Conservation (phyloP, 2,113 vertebrate species). For the Colossoma macropomum region DNA sequence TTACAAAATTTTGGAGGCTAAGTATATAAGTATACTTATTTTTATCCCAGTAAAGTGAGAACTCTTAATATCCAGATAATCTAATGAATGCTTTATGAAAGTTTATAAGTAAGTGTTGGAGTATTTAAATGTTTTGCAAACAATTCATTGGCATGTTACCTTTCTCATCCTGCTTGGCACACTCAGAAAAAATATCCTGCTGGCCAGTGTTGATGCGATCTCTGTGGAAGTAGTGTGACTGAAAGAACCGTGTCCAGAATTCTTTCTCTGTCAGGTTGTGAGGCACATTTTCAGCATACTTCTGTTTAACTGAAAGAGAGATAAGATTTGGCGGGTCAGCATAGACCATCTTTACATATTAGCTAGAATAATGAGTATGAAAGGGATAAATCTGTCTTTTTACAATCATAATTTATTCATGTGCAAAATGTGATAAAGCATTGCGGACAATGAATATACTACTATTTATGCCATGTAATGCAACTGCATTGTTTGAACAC, state of each 20-base stretch:
- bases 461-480: too few relatives aligned
- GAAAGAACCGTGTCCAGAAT: constrained; percentile 98
- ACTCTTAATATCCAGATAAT: too few relatives aligned
- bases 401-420: neutral
- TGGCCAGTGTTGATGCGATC: constrained; percentile 93
- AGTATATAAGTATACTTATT: too few relatives aligned
- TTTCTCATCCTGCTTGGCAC: constrained; percentile 97
- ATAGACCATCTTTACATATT: neutral
- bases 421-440: too few relatives aligned
- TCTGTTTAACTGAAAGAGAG: constrained; percentile 89
- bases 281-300: constrained; percentile 96
- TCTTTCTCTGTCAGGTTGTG: constrained; percentile 96
- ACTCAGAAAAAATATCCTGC: constrained; percentile 97
- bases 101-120: neutral
- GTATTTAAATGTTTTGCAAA: neutral
- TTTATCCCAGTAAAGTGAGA: too few relatives aligned
- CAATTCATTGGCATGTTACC: constrained; percentile 70
- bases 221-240: constrained; percentile 99
- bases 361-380: neutral
- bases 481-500: too few relatives aligned
- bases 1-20: too few relatives aligned
- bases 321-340: neutral
- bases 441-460: too few relatives aligned
- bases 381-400: neutral
- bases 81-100: too few relatives aligned